Conservation (phyloP, 2,797 vertebrate genomes). For the Pagetopsis macropterus region DNA sequence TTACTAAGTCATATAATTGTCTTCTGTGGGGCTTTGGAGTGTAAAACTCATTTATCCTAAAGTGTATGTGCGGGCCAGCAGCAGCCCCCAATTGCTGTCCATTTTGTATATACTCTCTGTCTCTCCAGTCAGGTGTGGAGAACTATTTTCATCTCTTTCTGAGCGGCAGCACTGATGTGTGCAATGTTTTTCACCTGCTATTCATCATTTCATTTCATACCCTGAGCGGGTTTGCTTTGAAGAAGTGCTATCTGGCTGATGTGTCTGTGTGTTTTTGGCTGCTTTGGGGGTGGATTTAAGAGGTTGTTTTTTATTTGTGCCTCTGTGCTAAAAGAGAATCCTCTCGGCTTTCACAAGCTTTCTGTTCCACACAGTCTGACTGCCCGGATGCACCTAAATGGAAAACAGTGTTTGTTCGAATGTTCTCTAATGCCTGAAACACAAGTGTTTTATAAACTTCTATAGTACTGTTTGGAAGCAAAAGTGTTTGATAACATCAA, state of each 20-base stretch:
- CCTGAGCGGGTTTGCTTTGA: conserved; percentile 75
- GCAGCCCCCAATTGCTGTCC: conserved; percentile 66
- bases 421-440: conserved; percentile 45
- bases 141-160: conserved; percentile 73
- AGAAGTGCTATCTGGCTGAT: conserved; percentile 65
- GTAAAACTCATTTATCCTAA: conserved; percentile 70
- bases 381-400: conserved; percentile 42
- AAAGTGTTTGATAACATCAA: conserved; percentile 35
- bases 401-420: conserved; percentile 39
- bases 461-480: conserved; percentile 26
- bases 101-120: conserved; percentile 64
- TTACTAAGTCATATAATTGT: conserved; percentile 66
- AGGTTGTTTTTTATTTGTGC: conserved; percentile 52
- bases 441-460: conserved; percentile 32
- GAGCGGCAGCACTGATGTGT: conserved; percentile 77
- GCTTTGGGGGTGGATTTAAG: conserved; percentile 61
- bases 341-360: conserved; percentile 54
- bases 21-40: conserved; percentile 60
- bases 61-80: conserved; percentile 61
- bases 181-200: conserved; percentile 78
- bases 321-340: conserved; percentile 53
- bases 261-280: conserved; percentile 65
- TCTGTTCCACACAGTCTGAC: conserved; percentile 39
- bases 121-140: conserved; percentile 72
- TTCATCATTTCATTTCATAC: conserved; percentile 81